Evolutionary conservation across 2,888 invertebrate species (phyloP), one percentile per base, ranked within the genome.

Genomic region (Agriotes lineatus): DNA sequence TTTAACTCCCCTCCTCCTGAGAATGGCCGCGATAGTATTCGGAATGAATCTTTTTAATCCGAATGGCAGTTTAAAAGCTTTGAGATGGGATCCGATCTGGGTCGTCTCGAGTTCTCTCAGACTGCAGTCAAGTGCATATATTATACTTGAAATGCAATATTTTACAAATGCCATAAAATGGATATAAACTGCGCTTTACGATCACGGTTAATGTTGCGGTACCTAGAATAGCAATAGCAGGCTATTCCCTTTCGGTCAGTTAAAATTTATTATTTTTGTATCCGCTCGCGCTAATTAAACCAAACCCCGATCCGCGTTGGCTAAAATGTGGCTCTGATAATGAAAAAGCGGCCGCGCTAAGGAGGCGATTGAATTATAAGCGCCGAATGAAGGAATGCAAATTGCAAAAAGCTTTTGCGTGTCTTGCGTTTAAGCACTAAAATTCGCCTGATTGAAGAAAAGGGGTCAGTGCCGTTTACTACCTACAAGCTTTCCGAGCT

Each of bases 91-190:
- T 70, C 59, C 54, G 67, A 70, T 67, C 67, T 70, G 64, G 70
- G 70, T 70, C 67, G 70, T 70, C 70, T 67, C 48, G 64, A 62
- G 52, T 70, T 70, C 67, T 69, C 64, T 64, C 69, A 67, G 72
- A 71, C 72, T 70, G 72, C 76, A 78, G 76, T 76, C 79, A 80
- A 80, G 81, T 82, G 83, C 83, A 83, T 84, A 83, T 83, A 84
- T 83, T 83, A 84, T 82, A 79, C 80, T 80, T 79, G 80, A 82
- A 83, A 82, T 83, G 85, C 83, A 84, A 85, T 85, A 84, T 85
- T 85, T 84, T 84, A 85, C 84, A 82, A 83, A 85, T 79, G 83
- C 84, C 79, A 83, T 84, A 85, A 85, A 85, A 84, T 76, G 83
- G 83, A 80, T 84, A 85, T 85, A 85, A 85, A 85, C 82, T 82